Conservation (phyloP, 2,888 invertebrate genomes). For the Chirona hameri region DNA sequence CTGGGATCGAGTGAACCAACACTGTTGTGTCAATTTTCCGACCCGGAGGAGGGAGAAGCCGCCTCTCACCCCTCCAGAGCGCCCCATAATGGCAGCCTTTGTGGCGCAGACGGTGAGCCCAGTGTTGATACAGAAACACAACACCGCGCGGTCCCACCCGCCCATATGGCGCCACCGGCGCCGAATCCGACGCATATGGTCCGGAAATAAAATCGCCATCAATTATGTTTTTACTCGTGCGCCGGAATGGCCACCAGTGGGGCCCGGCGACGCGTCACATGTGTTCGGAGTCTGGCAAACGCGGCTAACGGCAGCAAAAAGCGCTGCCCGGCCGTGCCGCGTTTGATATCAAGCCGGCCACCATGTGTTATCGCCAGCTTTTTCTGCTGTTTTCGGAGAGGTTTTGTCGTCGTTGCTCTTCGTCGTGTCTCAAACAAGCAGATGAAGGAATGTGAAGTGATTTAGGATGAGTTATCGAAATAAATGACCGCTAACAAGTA, state of each 20-base stretch:
- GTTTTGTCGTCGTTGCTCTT: not conserved
- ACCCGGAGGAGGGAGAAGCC: not conserved
- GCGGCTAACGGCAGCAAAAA: not conserved
- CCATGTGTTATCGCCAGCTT: conserved; percentile 2
- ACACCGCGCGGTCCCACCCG: not conserved
- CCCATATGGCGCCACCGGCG: too few relatives aligned
- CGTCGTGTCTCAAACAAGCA: not conserved
- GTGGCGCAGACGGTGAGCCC: not conserved
- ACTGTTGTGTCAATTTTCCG: not conserved
- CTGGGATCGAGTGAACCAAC: not conserved
- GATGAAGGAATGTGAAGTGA: not conserved
- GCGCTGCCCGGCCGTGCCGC: not conserved
- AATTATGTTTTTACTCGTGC: not conserved
- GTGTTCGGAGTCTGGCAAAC: not conserved
- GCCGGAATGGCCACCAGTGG: not conserved
- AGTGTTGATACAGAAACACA: not conserved
- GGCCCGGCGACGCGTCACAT: not conserved
- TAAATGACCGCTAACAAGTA: too few relatives aligned
- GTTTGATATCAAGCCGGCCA: conserved; percentile 1
- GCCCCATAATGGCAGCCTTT: not conserved
- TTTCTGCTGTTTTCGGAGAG: not conserved
- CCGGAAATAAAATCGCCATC: conserved; percentile 27
- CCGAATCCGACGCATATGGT: not conserved
- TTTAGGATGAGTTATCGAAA: too few relatives aligned
- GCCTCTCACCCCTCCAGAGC: not conserved